A percentile compares a stretch with the other conserved stretches of the same genome.
Evolutionary conservation across 1,140 invertebrate genomes (phyloP).

Genomic region (Musca domestica): DNA sequence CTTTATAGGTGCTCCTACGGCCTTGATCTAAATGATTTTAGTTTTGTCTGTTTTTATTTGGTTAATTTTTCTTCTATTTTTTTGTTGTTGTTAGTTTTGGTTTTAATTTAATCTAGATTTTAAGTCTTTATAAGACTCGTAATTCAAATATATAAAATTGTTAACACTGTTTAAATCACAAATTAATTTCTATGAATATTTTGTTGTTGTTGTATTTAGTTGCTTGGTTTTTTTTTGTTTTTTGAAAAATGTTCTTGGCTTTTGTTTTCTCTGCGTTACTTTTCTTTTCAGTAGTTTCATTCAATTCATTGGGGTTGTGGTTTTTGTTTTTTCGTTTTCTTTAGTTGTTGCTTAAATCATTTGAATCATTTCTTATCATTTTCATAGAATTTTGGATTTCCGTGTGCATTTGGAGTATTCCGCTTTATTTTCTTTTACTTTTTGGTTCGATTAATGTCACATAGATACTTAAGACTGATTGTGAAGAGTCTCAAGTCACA

Average conservation of each 20-base stretch:
- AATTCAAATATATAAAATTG: background rate
- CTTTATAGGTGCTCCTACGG: background rate
- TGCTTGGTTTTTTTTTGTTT: background rate
- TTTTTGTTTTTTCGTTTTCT: constrained; percentile 4
- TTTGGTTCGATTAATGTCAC: constrained; percentile 21
- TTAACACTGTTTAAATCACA: constrained; percentile 13
- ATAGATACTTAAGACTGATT: constrained; percentile 16
- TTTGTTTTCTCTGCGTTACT: constrained; percentile 1
- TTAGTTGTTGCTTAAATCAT: background rate
- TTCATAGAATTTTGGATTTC: constrained; percentile 8
- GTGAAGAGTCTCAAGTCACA: constrained; percentile 2
- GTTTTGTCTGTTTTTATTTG: constrained; percentile 9
- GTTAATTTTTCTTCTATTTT: background rate
- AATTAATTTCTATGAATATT: constrained; percentile 11
- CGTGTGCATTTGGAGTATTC: background rate
- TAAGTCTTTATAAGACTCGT: constrained; percentile 12
- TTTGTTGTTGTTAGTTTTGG: background rate
- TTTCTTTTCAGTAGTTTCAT: background rate
- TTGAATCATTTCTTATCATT: constrained; percentile 3
- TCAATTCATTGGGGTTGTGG: background rate
- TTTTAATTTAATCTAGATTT: background rate
- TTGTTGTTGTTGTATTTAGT: background rate
- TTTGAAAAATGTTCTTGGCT: background rate
- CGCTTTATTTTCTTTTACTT: background rate
- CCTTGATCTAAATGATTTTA: constrained; percentile 19